phyloP scores from a whole-genome alignment of 2,888 invertebrate genomes.

The Sinodicranocentrus sp. region DNA sequence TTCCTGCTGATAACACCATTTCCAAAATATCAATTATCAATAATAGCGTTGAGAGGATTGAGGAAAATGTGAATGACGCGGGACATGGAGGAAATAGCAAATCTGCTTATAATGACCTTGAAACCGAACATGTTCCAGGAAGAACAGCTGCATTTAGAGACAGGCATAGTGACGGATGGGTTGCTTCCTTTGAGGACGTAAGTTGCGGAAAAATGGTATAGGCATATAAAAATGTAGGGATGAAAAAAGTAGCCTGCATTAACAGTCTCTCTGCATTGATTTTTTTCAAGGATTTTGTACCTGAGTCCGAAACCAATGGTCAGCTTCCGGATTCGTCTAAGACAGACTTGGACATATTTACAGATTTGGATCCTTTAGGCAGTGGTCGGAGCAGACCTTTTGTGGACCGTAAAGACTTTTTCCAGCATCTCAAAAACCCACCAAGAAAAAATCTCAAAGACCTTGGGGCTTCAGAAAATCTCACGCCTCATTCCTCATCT shows the following conservation, averaged over 20 bases:
- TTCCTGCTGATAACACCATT: conserved; percentile 42
- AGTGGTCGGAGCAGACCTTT: conserved; percentile 92
- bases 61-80: conserved; percentile 27
- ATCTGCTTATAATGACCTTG: not conserved
- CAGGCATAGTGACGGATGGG: conserved; percentile 69
- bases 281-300: conserved; percentile 75
- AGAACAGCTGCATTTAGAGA: conserved; percentile 13
- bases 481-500: conserved; percentile 69
- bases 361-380: conserved; percentile 92
- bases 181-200: conserved; percentile 76
- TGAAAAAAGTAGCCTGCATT: no score
- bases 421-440: conserved; percentile 96
- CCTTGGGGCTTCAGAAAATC: conserved; percentile 79
- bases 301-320: conserved; percentile 65
- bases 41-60: conserved; percentile 5
- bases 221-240: no score
- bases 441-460: conserved; percentile 95
- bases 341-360: conserved; percentile 86
- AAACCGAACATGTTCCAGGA: conserved; percentile 29
- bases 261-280: no score
- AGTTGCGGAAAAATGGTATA: no score
- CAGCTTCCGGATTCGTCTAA: conserved; percentile 41
- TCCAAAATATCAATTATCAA: conserved; percentile 12
- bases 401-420: conserved; percentile 97
- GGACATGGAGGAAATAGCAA: no score